phyloP scores from a whole-genome alignment of 1,140 invertebrate genomes.

The Tribolium madens region DNA sequence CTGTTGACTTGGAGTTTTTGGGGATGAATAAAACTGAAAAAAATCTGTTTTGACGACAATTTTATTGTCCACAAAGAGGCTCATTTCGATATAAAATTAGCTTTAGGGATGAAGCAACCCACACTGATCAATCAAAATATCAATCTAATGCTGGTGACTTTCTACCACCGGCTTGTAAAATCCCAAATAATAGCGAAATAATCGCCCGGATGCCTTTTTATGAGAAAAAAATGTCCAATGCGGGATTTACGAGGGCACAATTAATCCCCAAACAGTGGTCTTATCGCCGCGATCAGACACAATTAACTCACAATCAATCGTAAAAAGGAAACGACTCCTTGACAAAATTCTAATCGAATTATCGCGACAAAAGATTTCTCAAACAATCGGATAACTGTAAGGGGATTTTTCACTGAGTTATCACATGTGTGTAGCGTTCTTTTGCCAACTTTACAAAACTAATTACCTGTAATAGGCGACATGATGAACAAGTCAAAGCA shows the following conservation, averaged over 20 bases:
- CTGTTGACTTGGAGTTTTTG: no score
- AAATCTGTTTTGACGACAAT: no score
- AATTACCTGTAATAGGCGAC: conserved; percentile 18
- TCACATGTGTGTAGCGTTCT: background rate
- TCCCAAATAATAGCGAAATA: conserved; percentile 26
- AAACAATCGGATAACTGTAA: conserved; percentile 6
- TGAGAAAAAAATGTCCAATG: conserved; percentile 56
- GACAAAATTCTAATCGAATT: conserved; percentile 50
- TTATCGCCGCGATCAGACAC: conserved; percentile 44
- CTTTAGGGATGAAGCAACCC: background rate
- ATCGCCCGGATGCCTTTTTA: conserved; percentile 50
- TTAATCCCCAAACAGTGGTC: conserved; percentile 24
- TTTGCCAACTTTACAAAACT: conserved; percentile 14
- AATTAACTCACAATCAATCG: conserved; percentile 58
- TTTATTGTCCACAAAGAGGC: background rate
- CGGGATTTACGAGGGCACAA: conserved; percentile 57
- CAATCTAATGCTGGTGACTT: background rate
- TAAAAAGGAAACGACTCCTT: conserved; percentile 55
- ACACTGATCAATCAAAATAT: background rate
- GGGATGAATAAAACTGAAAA: no score
- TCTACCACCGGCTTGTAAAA: background rate
- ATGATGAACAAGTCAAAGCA: conserved; percentile 26
- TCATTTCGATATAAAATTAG: background rate
- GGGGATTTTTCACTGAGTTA: conserved; percentile 13
- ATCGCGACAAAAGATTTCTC: background rate